phyloP scores from a whole-genome alignment of 1,140 invertebrate genomes.

The Diabrotica virgifera region DNA sequence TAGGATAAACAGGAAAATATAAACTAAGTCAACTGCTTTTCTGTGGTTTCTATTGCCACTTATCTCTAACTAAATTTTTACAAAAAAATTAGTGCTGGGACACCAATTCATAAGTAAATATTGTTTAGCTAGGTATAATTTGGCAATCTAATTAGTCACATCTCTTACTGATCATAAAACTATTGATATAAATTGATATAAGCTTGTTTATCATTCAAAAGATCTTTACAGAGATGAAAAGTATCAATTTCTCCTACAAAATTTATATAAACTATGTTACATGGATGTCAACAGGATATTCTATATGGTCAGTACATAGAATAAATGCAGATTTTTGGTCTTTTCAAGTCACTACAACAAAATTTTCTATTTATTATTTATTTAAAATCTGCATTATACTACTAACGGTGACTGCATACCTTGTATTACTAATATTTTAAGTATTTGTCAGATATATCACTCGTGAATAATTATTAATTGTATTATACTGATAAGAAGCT shows the following conservation, averaged over 20 bases:
- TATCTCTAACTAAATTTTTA: constrained; percentile 4
- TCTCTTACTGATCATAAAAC: constrained; percentile 34
- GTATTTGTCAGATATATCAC: no score
- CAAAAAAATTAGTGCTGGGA: constrained; percentile 26
- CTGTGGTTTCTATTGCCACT: constrained; percentile 14
- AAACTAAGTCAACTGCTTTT: constrained; percentile 23
- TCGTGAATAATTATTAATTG: no score
- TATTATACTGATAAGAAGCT: no score
- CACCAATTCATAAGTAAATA: constrained; percentile 19
- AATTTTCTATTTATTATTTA: no score
- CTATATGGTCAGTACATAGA: neutral
- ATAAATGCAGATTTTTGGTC: neutral
- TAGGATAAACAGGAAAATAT: constrained; percentile 10
- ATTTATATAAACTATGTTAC: neutral
- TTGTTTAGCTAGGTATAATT: constrained; percentile 12
- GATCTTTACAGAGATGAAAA: neutral
- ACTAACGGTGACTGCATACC: no score
- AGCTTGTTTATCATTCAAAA: constrained; percentile 1
- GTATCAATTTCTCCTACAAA: neutral
- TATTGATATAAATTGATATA: constrained; percentile 16
- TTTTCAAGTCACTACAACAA: no score
- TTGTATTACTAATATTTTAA: no score
- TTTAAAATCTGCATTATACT: no score
- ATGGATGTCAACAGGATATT: neutral
- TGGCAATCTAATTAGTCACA: constrained; percentile 5